Conservation (phyloP, 2,113 vertebrate genomes). For the Osmerus mordax region DNA sequence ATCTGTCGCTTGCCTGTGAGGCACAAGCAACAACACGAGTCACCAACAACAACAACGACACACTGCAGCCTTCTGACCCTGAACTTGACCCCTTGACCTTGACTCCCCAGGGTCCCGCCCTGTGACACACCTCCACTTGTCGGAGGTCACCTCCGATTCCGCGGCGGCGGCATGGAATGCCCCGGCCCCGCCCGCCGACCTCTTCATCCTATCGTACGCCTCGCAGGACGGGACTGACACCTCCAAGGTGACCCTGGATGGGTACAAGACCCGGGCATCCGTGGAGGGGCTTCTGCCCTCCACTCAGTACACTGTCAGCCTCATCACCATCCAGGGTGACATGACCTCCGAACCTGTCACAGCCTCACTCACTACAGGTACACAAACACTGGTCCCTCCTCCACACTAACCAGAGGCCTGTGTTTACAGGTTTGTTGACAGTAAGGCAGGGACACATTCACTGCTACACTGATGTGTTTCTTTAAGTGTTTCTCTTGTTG, state of each 20-base stretch:
- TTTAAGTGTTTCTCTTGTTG: neutral
- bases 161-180: constrained; percentile 89
- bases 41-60: constrained; percentile 17
- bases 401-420: neutral
- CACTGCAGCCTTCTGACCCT: constrained; percentile 27
- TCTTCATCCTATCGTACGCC: constrained; percentile 86
- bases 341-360: constrained; percentile 83
- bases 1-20: no score
- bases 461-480: no score
- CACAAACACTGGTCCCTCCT: neutral
- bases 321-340: constrained; percentile 85
- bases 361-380: constrained; percentile 90
- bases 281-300: constrained; percentile 82
- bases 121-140: constrained; percentile 91
- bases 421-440: neutral
- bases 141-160: constrained; percentile 86
- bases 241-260: constrained; percentile 81
- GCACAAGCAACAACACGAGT: neutral
- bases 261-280: constrained; percentile 80
- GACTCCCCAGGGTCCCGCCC: constrained; percentile 85
- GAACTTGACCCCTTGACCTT: constrained; percentile 39
- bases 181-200: constrained; percentile 89
- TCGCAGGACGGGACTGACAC: constrained; percentile 76
- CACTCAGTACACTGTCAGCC: constrained; percentile 84
- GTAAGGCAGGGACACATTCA: no score